Conservation (phyloP, 1,140 invertebrate genomes). For the Protaetia brevitarsis region DNA sequence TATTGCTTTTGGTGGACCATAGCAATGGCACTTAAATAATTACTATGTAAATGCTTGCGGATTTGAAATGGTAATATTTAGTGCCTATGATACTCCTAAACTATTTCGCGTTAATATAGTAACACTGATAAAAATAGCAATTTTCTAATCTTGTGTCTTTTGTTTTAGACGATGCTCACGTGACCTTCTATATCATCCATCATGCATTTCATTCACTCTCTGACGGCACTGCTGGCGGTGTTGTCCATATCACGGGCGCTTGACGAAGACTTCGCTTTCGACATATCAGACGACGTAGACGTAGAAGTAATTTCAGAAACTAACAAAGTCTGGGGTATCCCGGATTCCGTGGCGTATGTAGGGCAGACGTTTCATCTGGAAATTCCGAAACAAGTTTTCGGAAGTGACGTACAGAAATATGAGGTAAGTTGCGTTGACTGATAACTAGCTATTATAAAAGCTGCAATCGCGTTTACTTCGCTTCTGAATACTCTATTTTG, state of each 20-base stretch:
- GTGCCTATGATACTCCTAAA: too few species aligned
- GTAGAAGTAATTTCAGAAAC: not conserved
- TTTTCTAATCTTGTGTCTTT: not conserved
- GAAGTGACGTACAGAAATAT: conserved; percentile 43
- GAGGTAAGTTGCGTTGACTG: conserved; percentile 49
- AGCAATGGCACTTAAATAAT: too few species aligned
- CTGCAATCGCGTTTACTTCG: too few species aligned
- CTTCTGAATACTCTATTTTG: too few species aligned
- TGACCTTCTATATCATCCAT: conserved; percentile 14
- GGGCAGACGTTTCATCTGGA: conserved; percentile 47
- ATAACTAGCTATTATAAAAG: too few species aligned
- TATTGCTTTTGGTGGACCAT: too few species aligned
- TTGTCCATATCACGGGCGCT: conserved; percentile 21
- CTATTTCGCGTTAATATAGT: too few species aligned
- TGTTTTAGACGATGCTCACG: conserved; percentile 27
- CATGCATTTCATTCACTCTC: conserved; percentile 5
- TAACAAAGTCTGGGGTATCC: conserved; percentile 44
- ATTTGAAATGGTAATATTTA: too few species aligned
- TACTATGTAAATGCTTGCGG: too few species aligned
- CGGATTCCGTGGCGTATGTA: conserved; percentile 43
- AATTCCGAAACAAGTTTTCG: conserved; percentile 48
- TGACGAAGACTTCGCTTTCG: conserved; percentile 39
- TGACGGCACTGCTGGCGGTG: conserved; percentile 26
- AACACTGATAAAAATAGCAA: too few species aligned
- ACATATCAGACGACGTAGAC: conserved; percentile 36